Base-by-base conservation (phyloP, 2,113 vertebrate genomes). In the Lophius piscatorius region DNA sequence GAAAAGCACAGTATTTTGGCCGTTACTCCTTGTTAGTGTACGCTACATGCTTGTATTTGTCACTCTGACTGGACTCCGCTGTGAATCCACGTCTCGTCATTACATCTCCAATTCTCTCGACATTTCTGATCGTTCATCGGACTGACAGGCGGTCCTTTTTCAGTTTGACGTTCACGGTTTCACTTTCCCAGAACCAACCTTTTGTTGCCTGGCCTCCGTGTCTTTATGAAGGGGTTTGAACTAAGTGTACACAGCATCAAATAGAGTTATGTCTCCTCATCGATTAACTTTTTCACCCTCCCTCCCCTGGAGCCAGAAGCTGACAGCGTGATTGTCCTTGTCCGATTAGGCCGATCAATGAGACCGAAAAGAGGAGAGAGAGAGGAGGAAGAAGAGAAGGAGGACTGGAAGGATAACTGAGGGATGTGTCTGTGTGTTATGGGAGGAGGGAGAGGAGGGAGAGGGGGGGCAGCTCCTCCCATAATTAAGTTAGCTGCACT, bases 401-500 rank as follows among this genome's bases (percentile, higher is more conserved):
- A 65, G 66, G 41, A n/a, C n/a, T n/a, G n/a, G n/a, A n/a, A 63
- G 66, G 26, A 59, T 56, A 66, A 69, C 36, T 35, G 36, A 52
- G 52, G 56, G 50, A 48, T 84, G 85, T 84, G 69, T 18, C 23
- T 78, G 68, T 49, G 55, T 59, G 70, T 63, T 78, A 78, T 78
- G 87, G 44, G 31, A 57, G 78, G n/a, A n/a, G n/a, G n/a, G n/a
- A n/a, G n/a, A n/a, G n/a, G n/a, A n/a, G n/a, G n/a, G n/a, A n/a
- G n/a, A n/a, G n/a, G 83, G 85, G 70, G 57, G 74, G 77, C 90
- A 84, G 86, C 90, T 88, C 86, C 87, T 87, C 87, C 82, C 83
- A 89, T 92, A 88, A 91, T 90, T 88, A 91, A 90, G 88, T 93
- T 88, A 79, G 88, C 91, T 63, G 80, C 40, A 35, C 72, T 88